Conservation (phyloP, 2,888 invertebrate genomes). For the Xanthorhoe spadicearia region DNA sequence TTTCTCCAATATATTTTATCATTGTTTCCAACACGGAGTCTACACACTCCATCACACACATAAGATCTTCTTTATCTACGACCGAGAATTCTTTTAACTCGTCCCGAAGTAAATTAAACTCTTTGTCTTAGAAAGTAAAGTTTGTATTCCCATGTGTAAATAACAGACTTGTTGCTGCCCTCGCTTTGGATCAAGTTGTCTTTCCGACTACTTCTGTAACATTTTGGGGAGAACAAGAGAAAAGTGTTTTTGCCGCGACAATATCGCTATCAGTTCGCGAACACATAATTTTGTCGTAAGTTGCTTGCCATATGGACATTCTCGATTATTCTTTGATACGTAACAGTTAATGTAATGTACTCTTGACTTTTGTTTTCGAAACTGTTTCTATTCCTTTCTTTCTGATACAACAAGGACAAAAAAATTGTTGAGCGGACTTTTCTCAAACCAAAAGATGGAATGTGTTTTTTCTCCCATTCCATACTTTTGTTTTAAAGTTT, state of each 20-base stretch:
- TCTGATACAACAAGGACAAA: constrained; percentile 28
- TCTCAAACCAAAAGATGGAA: constrained; percentile 26
- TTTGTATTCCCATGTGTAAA: constrained; percentile 59
- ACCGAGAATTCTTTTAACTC: constrained; percentile 59
- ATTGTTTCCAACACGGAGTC: constrained; percentile 49
- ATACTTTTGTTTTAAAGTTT: constrained; percentile 16
- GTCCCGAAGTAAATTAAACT: constrained; percentile 55
- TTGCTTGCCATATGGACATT: constrained; percentile 61
- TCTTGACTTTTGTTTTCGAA: constrained; percentile 38
- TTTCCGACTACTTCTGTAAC: constrained; percentile 72
- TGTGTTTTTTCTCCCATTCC: constrained; percentile 20
- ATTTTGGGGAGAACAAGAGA: constrained; percentile 70
- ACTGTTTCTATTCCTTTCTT: constrained; percentile 25
- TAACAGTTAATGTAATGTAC: constrained; percentile 33
- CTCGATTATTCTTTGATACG: constrained; percentile 52
- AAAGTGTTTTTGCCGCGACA: constrained; percentile 75
- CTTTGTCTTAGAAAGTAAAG: constrained; percentile 56
- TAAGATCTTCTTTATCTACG: constrained; percentile 67
- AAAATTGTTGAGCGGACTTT: constrained; percentile 35
- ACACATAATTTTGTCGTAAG: constrained; percentile 74
- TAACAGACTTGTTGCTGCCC: constrained; percentile 76
- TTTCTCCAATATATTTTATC: constrained; percentile 49
- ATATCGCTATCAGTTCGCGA: constrained; percentile 73
- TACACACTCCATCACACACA: constrained; percentile 68
- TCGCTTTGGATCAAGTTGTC: constrained; percentile 78